Evolutionary conservation across 2,797 vertebrate species (phyloP).

Genomic region (Centroberyx gerrardi): DNA sequence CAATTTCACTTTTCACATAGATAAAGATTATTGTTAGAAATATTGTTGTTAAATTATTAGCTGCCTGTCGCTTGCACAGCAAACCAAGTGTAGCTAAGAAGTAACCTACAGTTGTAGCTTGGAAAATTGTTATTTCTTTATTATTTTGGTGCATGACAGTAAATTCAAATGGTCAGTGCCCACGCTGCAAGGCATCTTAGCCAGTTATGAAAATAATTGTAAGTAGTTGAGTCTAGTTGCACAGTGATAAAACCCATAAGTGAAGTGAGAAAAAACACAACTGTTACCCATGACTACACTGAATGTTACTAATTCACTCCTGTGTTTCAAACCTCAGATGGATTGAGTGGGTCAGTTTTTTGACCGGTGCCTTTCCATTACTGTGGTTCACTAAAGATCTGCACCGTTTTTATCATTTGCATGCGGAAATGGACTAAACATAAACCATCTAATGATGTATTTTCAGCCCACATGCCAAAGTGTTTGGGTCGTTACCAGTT

Average conservation of each 20-base stretch:
- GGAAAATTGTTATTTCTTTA: neutral
- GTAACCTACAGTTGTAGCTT: neutral
- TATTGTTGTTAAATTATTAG: too few relatives aligned
- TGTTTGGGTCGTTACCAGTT: neutral
- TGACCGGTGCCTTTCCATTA: too few relatives aligned
- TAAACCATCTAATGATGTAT: neutral
- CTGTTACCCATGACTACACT: neutral
- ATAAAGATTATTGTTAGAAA: too few relatives aligned
- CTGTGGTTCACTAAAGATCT: neutral
- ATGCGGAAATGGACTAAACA: neutral
- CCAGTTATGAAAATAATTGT: too few relatives aligned
- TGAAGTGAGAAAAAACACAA: neutral
- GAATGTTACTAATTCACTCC: neutral
- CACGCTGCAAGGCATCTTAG: neutral
- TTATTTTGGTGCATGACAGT: neutral
- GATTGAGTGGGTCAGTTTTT: too few relatives aligned
- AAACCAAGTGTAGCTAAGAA: neutral
- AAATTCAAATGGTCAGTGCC: neutral
- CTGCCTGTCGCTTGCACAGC: conserved; percentile 18
- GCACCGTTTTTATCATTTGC: neutral
- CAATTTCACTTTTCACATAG: too few relatives aligned
- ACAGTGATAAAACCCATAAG: neutral
- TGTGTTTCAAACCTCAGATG: neutral
- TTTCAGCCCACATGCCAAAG: too few relatives aligned
- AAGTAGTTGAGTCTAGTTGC: too few relatives aligned